A percentile compares a stretch with the other conserved stretches of the same genome.
Evolutionary conservation across 1,140 invertebrate species (phyloP).

Genomic region (Leptestheria dahalacensis): DNA sequence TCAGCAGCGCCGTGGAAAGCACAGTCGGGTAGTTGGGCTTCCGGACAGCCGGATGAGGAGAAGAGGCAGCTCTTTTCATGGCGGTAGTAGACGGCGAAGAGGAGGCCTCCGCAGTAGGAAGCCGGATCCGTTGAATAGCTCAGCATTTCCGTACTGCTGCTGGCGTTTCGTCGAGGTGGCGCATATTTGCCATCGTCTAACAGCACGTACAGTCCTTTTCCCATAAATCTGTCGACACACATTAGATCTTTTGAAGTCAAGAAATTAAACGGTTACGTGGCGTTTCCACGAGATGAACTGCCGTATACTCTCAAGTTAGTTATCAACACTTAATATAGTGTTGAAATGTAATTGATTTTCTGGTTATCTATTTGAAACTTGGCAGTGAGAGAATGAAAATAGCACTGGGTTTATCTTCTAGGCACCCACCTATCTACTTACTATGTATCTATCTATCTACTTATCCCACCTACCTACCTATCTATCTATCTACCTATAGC

Average conservation of each 20-base stretch:
- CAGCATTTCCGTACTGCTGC: neutral
- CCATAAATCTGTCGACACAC: neutral
- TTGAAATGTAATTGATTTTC: too few species aligned
- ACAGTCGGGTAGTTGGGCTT: constrained; percentile 3
- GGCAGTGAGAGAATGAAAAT: too few species aligned
- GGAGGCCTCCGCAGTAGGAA: constrained; percentile 16
- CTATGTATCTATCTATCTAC: too few species aligned
- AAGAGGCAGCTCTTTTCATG: constrained; percentile 17
- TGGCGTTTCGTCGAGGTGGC: neutral
- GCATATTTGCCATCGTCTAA: neutral
- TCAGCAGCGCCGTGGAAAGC: constrained; percentile 19
- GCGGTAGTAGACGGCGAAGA: constrained; percentile 21
- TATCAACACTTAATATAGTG: too few species aligned
- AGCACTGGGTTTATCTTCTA: too few species aligned
- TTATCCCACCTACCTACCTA: too few species aligned
- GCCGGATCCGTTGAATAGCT: neutral
- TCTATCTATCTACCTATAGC: too few species aligned
- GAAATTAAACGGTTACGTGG: too few species aligned
- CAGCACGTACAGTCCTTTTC: neutral
- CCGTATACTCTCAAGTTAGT: too few species aligned
- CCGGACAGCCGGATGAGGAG: constrained; percentile 2
- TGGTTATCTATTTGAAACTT: too few species aligned
- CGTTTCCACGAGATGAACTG: too few species aligned
- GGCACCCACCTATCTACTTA: too few species aligned
- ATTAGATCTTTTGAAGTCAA: neutral